Conservation (phyloP, 1,140 invertebrate genomes). For the Hesperophylax magnus region DNA sequence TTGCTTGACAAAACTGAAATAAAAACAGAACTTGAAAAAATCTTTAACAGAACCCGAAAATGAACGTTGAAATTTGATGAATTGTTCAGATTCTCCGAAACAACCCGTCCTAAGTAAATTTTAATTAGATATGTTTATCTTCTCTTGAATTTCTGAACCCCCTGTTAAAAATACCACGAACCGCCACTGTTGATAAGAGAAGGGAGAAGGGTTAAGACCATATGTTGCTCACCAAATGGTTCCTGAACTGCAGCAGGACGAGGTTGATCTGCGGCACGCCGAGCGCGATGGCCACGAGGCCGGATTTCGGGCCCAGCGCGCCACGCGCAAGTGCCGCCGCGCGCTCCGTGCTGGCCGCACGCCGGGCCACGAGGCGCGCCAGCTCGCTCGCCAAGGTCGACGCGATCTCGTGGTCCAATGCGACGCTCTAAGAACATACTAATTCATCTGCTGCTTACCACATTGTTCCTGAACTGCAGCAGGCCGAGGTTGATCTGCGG, state of each 20-base stretch:
- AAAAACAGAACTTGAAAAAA: too few species aligned
- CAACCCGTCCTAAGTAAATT: too few species aligned
- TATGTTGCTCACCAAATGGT: conserved; percentile 45
- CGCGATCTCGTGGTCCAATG: conserved; percentile 42
- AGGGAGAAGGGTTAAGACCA: too few species aligned
- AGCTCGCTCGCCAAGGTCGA: conserved; percentile 34
- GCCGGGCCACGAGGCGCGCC: conserved; percentile 32
- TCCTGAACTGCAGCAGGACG: conserved; percentile 63
- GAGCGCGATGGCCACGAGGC: conserved; percentile 63
- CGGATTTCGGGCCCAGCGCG: conserved; percentile 61
- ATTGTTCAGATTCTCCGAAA: too few species aligned
- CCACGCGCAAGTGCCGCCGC: conserved; percentile 61
- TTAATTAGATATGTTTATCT: too few species aligned
- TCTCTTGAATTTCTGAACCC: too few species aligned
- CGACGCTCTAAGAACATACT: neutral
- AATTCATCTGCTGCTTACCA: conserved; percentile 30
- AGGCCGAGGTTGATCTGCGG: conserved; percentile 67
- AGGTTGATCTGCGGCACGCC: conserved; percentile 67
- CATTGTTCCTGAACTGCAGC: conserved; percentile 60
- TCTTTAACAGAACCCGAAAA: too few species aligned
- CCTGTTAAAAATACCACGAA: too few species aligned
- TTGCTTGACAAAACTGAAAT: too few species aligned
- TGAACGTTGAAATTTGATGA: too few species aligned
- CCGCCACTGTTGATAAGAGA: too few species aligned
- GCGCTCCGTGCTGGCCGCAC: conserved; percentile 61